Conservation (phyloP, 2,888 invertebrate genomes). For the Callinectes sapidus region DNA sequence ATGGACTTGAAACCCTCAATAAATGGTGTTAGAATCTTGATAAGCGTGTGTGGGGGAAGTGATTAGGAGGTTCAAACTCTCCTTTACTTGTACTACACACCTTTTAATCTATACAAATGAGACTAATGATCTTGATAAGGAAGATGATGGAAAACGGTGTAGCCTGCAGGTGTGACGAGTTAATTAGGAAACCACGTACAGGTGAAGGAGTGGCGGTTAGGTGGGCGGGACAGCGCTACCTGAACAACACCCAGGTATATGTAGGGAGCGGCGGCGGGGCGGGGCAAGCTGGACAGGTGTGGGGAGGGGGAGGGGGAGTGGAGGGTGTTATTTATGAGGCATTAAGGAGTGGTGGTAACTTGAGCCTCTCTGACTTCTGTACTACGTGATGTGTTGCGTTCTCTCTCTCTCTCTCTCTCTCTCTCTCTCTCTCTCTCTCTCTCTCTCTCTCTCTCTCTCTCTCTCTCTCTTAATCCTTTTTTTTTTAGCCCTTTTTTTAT, state of each 20-base stretch:
- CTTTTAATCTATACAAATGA: too few species aligned
- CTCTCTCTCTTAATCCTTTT: too few species aligned
- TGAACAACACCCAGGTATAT: not conserved
- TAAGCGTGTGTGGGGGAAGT: too few species aligned
- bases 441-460: not conserved
- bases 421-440: constrained; percentile 1
- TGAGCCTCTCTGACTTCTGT: not conserved
- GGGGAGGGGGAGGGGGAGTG: too few species aligned
- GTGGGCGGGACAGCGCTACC: not conserved
- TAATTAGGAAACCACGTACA: too few species aligned
- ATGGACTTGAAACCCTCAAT: too few species aligned
- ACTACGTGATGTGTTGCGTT: not conserved
- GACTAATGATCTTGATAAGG: not conserved
- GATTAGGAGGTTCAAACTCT: too few species aligned
- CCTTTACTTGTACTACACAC: too few species aligned
- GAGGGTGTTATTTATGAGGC: not conserved
- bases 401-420: not conserved
- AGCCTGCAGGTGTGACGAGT: not conserved
- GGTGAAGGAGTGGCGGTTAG: not conserved
- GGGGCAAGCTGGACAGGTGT: not conserved
- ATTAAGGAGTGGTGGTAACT: not conserved
- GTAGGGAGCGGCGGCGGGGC: not conserved
- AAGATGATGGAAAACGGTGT: not conserved
- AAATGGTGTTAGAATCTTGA: too few species aligned
- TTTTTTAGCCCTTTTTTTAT: too few species aligned